Evolutionary conservation across 2,113 vertebrate species (phyloP), one percentile per base, ranked within the genome.

Genomic region (Callospermophilus lateralis): DNA sequence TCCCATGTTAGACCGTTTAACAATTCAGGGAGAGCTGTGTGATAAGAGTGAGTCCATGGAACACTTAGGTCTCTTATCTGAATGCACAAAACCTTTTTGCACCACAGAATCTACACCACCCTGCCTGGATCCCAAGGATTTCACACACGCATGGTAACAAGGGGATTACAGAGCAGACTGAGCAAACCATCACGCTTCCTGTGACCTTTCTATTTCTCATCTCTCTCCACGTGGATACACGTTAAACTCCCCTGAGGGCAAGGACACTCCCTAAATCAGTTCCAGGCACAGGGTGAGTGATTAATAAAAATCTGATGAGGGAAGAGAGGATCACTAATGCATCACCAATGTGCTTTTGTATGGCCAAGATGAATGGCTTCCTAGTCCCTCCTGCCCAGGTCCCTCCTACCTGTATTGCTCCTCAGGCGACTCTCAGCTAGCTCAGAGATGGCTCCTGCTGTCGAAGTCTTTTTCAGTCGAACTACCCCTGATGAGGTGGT

Each of bases 381-480:
- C 17, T 32, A 72, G 53, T 8, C 32, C 61, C 8, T 4, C 58
- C 58, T 24, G 0, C 68, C 24, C 16, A 13, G 65, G 26, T 7
- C 55, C n/a, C 20, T 24, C 92, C 77, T 99, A 99, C 99, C 99
- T 96, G 99, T 77, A 63, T 96, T 92, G 96, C 98, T 98, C 96
- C 99, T 99, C 90, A 99, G 98, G 4, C 99, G 99, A 32, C 96
- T 98, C 97, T 99, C 99, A 0, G 99, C 90, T 0, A 99, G 99
- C 97, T 99, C 99, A 0, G 99, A 99, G 92, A 99, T 99, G 34
- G 99, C 99, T 97, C 99, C 99, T 0, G 99, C 98, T 3, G 99
- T 99, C 58, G 99, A 98, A 0, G 99, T 99, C 97, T 99, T 99
- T 98, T 98, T 99, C 98, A 99, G 98, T 2, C 99, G 98, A 20